phyloP scores from a whole-genome alignment of 2,113 vertebrate species.

The Phalacrocorax aristotelis region DNA sequence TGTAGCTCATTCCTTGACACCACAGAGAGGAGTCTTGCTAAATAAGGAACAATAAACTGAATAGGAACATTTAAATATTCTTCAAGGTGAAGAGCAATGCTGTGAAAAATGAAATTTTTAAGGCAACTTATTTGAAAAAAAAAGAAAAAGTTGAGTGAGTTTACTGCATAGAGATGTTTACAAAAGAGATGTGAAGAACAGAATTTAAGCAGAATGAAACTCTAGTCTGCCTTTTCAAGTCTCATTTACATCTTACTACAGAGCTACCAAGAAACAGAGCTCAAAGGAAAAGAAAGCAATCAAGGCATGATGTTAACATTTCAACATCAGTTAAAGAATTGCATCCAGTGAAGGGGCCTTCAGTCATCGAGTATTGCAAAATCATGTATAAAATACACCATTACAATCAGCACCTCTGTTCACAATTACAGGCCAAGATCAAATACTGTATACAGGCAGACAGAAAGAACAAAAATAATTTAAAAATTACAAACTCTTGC shows the following conservation, averaged over 20 bases:
- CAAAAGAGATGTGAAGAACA: background rate
- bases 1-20: slow-evolving; percentile 28
- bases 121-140: background rate
- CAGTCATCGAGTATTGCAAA: background rate
- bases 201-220: background rate
- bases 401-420: background rate
- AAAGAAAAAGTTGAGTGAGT: background rate
- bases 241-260: background rate
- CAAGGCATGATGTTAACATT: background rate
- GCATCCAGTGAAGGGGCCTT: background rate
- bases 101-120: background rate
- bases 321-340: background rate
- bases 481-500: background rate
- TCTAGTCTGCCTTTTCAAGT: background rate
- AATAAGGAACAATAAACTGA: slow-evolving; percentile 43
- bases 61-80: slow-evolving; percentile 34
- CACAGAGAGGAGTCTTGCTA: slow-evolving; percentile 14
- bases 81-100: background rate
- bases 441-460: background rate
- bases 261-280: background rate
- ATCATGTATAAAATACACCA: background rate
- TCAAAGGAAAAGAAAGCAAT: background rate
- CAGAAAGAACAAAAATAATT: background rate
- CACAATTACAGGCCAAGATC: background rate
- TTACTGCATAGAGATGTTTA: background rate